A percentile compares a stretch with the other conserved stretches of the same genome.
These are phyloP conservation scores for Choreutis nemorana DNA, from an alignment of 2,888 invertebrate species.

Conservation along the genomic window DNA sequence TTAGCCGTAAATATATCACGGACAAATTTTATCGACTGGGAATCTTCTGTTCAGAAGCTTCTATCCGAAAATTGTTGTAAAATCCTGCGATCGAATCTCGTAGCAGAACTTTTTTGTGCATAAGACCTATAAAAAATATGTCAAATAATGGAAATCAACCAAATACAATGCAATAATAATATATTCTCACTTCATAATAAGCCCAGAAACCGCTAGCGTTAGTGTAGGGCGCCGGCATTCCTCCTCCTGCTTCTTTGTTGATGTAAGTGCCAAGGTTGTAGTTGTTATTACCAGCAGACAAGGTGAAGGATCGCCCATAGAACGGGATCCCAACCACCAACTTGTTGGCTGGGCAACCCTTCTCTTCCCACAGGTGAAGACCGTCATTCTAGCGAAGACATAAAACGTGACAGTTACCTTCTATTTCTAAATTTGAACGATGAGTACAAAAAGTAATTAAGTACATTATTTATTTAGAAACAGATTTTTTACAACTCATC, in stretches of 20 bases:
- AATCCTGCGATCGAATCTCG: too few relatives aligned
- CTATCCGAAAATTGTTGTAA: too few relatives aligned
- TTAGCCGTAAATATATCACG: too few relatives aligned
- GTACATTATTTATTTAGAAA: too few relatives aligned
- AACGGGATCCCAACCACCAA: conserved; percentile 89
- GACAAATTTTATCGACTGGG: too few relatives aligned
- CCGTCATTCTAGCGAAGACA: conserved; percentile 78
- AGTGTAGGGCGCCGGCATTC: conserved; percentile 84
- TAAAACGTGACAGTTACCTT: too few relatives aligned
- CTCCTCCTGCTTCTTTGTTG: conserved; percentile 90
- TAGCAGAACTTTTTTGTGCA: too few relatives aligned
- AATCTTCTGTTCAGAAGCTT: too few relatives aligned
- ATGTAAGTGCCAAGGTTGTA: conserved; percentile 86
- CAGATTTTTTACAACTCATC: too few relatives aligned
- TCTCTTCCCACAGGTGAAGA: conserved; percentile 85
- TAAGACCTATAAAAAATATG: too few relatives aligned
- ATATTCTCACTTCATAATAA: conserved; percentile 76
- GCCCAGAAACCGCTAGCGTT: conserved; percentile 87
- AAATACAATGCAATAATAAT: background rate
- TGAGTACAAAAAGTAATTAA: too few relatives aligned
- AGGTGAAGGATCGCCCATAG: conserved; percentile 86
- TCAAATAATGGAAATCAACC: background rate
- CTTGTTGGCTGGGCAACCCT: conserved; percentile 87
- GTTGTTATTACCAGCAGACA: conserved; percentile 83
- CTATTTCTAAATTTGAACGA: background rate